These are phyloP conservation scores for Lasius fuliginosus DNA, from an alignment of 2,888 invertebrate species.

Conservation along the genomic window DNA sequence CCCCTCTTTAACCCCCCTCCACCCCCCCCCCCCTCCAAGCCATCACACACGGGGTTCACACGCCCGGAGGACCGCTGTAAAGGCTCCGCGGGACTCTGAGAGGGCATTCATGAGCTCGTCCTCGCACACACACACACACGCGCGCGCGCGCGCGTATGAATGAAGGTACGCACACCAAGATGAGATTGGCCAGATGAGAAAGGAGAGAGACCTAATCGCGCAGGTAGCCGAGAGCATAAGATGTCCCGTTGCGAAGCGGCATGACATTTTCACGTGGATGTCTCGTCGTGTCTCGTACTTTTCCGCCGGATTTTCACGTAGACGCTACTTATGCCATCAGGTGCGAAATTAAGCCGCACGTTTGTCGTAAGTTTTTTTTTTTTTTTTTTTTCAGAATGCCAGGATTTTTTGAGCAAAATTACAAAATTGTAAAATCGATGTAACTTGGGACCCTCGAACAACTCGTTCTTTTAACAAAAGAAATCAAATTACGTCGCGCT, in stretches of 20 bases:
- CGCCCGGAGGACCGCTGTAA: background rate
- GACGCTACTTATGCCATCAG: conserved; percentile 16
- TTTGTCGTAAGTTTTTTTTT: background rate
- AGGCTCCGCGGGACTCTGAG: conserved; percentile 31
- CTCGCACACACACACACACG: background rate
- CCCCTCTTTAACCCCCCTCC: background rate
- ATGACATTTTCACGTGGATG: background rate
- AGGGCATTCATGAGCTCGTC: conserved; percentile 49
- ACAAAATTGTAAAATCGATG: background rate
- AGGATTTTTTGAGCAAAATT: background rate
- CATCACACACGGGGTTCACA: conserved; percentile 11
- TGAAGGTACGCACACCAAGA: background rate
- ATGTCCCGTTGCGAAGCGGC: conserved; percentile 20
- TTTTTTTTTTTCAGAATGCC: background rate
- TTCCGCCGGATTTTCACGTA: conserved; percentile 12
- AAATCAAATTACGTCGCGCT: background rate
- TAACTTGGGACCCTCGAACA: background rate
- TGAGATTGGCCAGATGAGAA: conserved; percentile 28
- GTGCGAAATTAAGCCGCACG: background rate
- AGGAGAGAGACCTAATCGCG: conserved; percentile 29
- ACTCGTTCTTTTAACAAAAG: background rate
- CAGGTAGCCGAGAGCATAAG: conserved; percentile 22
- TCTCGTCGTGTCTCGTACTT: conserved; percentile 29
- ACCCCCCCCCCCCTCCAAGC: no score
- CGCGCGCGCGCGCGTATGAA: background rate